Evolutionary conservation across 1,140 invertebrate species (phyloP).

Genomic region (Physella acuta): DNA sequence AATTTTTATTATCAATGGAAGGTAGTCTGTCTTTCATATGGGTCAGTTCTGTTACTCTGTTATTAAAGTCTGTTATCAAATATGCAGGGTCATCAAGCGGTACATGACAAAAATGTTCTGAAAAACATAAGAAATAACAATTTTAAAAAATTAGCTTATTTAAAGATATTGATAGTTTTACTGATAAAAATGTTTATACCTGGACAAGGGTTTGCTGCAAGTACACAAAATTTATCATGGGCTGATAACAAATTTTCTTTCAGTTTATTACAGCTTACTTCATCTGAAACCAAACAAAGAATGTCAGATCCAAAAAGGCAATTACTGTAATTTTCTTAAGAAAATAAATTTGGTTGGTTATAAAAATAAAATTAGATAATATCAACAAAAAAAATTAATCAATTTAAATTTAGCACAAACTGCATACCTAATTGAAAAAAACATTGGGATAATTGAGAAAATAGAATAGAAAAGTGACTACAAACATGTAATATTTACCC

Average conservation of each 20-base stretch:
- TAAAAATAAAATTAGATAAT: not conserved
- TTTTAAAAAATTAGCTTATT: not conserved
- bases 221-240: conserved; percentile 33
- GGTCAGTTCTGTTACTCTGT: not conserved
- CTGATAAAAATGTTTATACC: conserved; percentile 23
- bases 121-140: not conserved
- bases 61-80: conserved; percentile 3
- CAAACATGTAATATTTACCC: not conserved
- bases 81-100: conserved; percentile 21
- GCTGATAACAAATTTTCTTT: conserved; percentile 26
- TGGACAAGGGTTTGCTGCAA: conserved; percentile 33
- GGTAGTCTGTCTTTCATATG: conserved; percentile 17
- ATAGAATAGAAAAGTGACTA: not conserved
- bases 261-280: conserved; percentile 33
- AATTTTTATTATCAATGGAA: conserved; percentile 16
- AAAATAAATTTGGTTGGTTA: not conserved
- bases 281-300: conserved; percentile 30
- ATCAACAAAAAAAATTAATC: not conserved
- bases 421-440: not conserved
- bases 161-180: not conserved
- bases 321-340: not conserved
- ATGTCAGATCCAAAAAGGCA: not conserved
- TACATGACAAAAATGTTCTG: conserved; percentile 29
- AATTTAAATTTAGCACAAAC: not conserved
- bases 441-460: not conserved